Conservation (phyloP, 2,797 vertebrate species). For the Meriones psammophilus region DNA sequence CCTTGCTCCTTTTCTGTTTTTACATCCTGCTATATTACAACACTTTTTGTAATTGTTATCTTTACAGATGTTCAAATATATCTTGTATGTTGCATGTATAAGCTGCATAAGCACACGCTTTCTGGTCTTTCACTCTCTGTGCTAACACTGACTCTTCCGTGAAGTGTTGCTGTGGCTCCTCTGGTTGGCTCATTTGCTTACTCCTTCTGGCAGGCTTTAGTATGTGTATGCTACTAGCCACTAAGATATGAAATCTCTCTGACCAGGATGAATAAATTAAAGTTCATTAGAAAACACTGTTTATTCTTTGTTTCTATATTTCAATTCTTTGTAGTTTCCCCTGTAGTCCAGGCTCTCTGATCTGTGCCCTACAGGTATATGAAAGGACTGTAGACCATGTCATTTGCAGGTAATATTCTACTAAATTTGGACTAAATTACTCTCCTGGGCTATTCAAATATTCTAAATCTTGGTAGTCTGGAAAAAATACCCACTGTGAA, state of each 20-base stretch:
- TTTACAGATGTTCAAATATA: not conserved
- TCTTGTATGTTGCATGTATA: not conserved
- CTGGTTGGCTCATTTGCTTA: not conserved
- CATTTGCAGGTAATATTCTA: not conserved
- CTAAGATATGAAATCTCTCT: not conserved
- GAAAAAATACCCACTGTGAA: not conserved
- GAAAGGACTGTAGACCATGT: not conserved
- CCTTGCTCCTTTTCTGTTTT: not conserved
- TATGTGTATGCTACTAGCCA: not conserved
- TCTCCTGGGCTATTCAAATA: not conserved
- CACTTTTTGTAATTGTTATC: not conserved
- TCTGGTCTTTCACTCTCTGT: not conserved
- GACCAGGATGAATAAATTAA: not conserved
- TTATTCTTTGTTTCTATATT: not conserved
- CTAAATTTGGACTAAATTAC: not conserved
- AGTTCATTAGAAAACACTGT: not conserved
- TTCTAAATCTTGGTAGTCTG: not conserved
- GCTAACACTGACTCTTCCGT: not conserved
- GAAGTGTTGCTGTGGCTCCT: rapidly evolving
- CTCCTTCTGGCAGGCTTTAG: not conserved
- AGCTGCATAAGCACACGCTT: not conserved
- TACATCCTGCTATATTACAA: not conserved
- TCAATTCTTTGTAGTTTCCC: not conserved
- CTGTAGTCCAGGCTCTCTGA: not conserved
- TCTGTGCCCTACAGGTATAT: not conserved